phyloP scores from a whole-genome alignment of 2,888 invertebrate species.

The Cheilosia vernalis region DNA sequence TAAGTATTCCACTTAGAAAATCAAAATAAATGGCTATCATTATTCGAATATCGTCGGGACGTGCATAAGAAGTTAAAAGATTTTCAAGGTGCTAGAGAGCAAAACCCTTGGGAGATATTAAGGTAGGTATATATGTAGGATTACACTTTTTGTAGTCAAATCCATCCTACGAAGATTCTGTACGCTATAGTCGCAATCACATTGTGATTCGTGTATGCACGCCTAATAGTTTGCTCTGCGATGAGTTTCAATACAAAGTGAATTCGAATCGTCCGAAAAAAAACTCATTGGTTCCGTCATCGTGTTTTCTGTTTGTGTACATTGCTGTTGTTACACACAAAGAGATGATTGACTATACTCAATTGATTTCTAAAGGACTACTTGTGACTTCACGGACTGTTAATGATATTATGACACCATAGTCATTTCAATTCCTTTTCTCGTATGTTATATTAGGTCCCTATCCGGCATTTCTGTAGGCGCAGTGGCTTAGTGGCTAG shows the following conservation, averaged over 20 bases:
- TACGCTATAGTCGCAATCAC: background rate
- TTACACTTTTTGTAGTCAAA: background rate
- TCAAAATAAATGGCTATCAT: constrained; percentile 48
- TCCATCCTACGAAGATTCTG: background rate
- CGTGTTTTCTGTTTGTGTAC: background rate
- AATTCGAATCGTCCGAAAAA: constrained; percentile 10
- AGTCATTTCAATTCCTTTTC: background rate
- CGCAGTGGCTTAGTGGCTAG: too few species aligned
- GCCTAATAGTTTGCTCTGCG: constrained; percentile 29
- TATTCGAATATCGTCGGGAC: constrained; percentile 39
- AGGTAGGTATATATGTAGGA: background rate
- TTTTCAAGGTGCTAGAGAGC: background rate
- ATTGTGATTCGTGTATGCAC: constrained; percentile 21
- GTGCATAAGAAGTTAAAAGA: constrained; percentile 19
- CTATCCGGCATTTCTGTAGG: constrained; percentile 2
- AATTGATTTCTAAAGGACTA: constrained; percentile 1
- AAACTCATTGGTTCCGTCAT: constrained; percentile 7
- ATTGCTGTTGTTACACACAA: background rate
- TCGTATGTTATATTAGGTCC: background rate
- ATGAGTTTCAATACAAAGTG: constrained; percentile 20
- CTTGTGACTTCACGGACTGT: background rate
- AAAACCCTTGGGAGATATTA: background rate
- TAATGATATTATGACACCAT: background rate
- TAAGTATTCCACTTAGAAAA: constrained; percentile 48
- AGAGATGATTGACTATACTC: background rate